Evolutionary conservation across 2,888 invertebrate species (phyloP), one percentile per base, ranked within the genome.

Genomic region (Rhorus exstirpatorius): DNA sequence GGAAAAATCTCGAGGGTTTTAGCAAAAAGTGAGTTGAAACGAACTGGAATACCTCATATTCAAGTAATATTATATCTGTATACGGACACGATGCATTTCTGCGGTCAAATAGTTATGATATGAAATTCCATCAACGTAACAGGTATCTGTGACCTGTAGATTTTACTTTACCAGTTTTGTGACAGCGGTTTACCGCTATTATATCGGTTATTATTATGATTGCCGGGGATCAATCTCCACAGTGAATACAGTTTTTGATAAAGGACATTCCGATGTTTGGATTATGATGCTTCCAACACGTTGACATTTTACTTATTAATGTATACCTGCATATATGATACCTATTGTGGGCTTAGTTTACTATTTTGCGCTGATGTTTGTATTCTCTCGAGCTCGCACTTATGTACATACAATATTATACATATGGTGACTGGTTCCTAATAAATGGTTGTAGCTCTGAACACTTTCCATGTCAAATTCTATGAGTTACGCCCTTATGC

Each of bases 361-460:
- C 71, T 19, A 49, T 63, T 71, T 72, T 38, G 7, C 65, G 65
- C 38, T 49, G 55, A 65, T 55, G 71, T 38, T 46, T 35, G 38
- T 10, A 21, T n/a, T n/a, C 46, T 38, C 55, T 21, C 44, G 14
- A 51, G 60, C 51, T 17, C 3, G 19, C 61, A 61, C 3, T 17
- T 38, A 26, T 12, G 38, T 38, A 14, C 35, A 31, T 44, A 10
- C 44, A n/a, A 6, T n/a, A 44, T 14, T 1, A 26, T 26, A 55
- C 19, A 55, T 26, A 14, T n/a, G 26, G 12, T 8, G 31, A 55
- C 19, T 14, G 3, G 7, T 55, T n/a, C 3, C 6, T 14, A 14
- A 61, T 19, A 41, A 41, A 61, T 1, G 21, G 44, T 21, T 8
- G 41, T 41, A 41, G n/a, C 21, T 1, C n/a, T 38, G 17, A 21